Base-by-base conservation (phyloP, 2,797 vertebrate genomes). In the Gallinago nigripennis region DNA sequence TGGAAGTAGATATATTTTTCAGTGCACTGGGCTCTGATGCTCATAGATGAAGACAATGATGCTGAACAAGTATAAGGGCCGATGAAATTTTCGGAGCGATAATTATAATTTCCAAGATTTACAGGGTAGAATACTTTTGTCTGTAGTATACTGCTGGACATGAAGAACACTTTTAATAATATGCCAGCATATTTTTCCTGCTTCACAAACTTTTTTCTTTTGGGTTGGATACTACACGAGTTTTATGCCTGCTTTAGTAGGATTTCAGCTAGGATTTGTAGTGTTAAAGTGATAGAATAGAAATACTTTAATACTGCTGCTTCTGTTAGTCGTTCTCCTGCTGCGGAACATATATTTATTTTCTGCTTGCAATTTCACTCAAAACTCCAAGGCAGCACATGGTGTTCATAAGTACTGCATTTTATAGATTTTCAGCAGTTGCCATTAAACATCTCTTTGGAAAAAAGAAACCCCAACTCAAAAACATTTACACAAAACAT, bases 401-500 rank as follows among this genome's bases (percentile, higher is more conserved):
- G 14, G 13, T 90, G 76, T 21, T 96, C 24, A 4, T 86, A 94
- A 91, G 76, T 85, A 88, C 77, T 87, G n/a, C 65, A 81, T 86
- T 93, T 93, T 83, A 65, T 51, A 90, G 91, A 64, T 79, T 94
- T 94, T 80, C 88, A 82, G 43, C 39, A 71, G 73, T 79, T 86
- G 37, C 61, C 75, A 24, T 89, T 75, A 89, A 96, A 72, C 20
- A 57, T 66, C 54, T 53, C 69, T 81, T 53, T 41, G 77, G 30
- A 53, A 72, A 77, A 28, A 60, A 12, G 31, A 50, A 80, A 30
- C 27, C 6, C 35, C 6, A n/a, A 6, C 81, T 18, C 14, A 21
- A 78, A 85, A 83, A n/a, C 46, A 31, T 53, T 87, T 86, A 69
- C 71, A 91, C 50, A 85, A 76, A 65, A 77, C 60, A 54, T 65